phyloP scores from a whole-genome alignment of 2,888 invertebrate genomes.

The Plemyria rubiginata region DNA sequence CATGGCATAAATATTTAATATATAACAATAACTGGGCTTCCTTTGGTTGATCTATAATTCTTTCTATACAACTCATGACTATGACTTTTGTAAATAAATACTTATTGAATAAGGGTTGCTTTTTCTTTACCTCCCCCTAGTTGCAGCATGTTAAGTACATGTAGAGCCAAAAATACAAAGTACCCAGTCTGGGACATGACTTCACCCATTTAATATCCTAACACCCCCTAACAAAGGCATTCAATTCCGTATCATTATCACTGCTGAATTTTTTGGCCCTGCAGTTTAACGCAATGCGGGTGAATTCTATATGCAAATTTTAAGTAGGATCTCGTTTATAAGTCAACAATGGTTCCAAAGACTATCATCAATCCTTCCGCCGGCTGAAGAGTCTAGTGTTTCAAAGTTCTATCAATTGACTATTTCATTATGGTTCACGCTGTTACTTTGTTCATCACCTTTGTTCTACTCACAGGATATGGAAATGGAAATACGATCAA shows the following conservation, averaged over 20 bases:
- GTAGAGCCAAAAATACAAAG: too few species aligned
- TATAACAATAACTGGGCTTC: neutral
- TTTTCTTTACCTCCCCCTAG: too few species aligned
- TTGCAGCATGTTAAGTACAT: too few species aligned
- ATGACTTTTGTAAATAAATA: too few species aligned
- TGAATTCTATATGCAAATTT: slow-evolving; percentile 11
- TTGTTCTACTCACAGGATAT: slow-evolving; percentile 22
- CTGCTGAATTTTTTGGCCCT: slow-evolving; percentile 6
- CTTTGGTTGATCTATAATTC: too few species aligned
- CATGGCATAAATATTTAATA: neutral
- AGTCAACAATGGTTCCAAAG: slow-evolving; percentile 13
- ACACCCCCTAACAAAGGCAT: too few species aligned
- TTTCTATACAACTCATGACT: too few species aligned
- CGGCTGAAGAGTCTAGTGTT: slow-evolving; percentile 16
- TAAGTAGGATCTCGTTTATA: slow-evolving; percentile 17
- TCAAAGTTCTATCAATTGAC: neutral
- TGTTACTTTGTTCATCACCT: slow-evolving; percentile 14
- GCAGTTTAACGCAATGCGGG: slow-evolving; percentile 18
- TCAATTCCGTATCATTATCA: neutral
- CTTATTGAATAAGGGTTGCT: too few species aligned
- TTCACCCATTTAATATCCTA: too few species aligned
- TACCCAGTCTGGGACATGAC: too few species aligned
- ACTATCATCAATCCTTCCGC: slow-evolving; percentile 7
- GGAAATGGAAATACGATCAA: slow-evolving; percentile 22
- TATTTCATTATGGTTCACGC: slow-evolving; percentile 14